Conservation (phyloP, 2,113 vertebrate species). For the Dicerorhinus sumatrensis region DNA sequence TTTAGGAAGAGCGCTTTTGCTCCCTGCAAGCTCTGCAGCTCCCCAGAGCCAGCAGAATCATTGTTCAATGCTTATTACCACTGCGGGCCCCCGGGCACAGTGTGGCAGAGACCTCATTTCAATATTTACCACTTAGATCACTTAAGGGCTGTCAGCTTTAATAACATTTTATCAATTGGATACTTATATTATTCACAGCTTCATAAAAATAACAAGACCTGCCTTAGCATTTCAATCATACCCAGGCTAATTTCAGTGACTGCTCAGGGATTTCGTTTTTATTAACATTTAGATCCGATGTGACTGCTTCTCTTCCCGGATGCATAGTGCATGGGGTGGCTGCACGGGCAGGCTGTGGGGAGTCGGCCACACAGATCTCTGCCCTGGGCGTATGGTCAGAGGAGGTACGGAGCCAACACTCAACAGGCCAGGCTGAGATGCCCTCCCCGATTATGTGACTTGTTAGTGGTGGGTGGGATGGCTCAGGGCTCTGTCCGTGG, state of each 20-base stretch:
- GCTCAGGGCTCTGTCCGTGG: background rate
- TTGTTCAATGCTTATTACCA: constrained; percentile 90
- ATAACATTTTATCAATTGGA: constrained; percentile 93
- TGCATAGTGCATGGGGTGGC: constrained; percentile 65
- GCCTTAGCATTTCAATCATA: constrained; percentile 87
- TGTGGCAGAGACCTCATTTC: constrained; percentile 91
- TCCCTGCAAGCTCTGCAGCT: constrained; percentile 80
- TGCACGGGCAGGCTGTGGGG: accelerated
- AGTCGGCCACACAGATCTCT: background rate
- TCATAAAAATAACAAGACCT: constrained; percentile 90
- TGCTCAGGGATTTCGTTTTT: constrained; percentile 88
- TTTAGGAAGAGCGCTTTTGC: constrained; percentile 86
- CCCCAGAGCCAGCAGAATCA: constrained; percentile 86
- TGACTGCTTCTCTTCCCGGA: constrained; percentile 71
- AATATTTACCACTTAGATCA: constrained; percentile 94
- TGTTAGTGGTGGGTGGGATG: too few species aligned
- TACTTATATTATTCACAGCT: constrained; percentile 92
- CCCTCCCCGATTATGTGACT: background rate
- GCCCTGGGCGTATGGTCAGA: background rate
- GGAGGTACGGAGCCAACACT: background rate
- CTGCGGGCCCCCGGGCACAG: constrained; percentile 83
- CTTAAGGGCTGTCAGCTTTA: constrained; percentile 94
- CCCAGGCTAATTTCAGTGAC: constrained; percentile 84
- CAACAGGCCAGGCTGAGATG: background rate
- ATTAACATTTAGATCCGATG: constrained; percentile 85